Conservation (phyloP, 2,888 invertebrate species). For the Osedax fenrisi region DNA sequence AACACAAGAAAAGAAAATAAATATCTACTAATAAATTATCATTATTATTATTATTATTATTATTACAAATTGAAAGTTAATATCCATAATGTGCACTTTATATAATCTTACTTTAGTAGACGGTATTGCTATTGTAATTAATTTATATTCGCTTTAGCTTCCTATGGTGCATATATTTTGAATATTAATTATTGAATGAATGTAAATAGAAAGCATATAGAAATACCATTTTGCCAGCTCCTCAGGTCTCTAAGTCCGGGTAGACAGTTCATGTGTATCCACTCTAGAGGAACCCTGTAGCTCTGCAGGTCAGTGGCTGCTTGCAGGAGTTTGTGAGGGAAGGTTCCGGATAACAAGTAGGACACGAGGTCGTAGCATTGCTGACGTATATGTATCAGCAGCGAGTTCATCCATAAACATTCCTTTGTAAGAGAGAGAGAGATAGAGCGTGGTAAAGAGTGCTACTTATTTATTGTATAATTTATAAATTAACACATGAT, state of each 20-base stretch:
- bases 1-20: too few species aligned
- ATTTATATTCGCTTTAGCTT: background rate
- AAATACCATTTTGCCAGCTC: slow-evolving; percentile 46
- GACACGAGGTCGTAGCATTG: slow-evolving; percentile 42
- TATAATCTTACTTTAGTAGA: too few species aligned
- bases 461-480: too few species aligned
- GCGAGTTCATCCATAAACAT: slow-evolving; percentile 46
- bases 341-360: slow-evolving; percentile 41
- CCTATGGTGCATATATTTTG: too few species aligned
- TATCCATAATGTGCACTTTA: too few species aligned
- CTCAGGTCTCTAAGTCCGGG: slow-evolving; percentile 46
- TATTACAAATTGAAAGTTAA: too few species aligned
- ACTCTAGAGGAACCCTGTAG: slow-evolving; percentile 45
- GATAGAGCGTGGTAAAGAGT: too few species aligned
- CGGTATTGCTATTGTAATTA: too few species aligned
- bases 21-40: too few species aligned
- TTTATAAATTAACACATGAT: too few species aligned
- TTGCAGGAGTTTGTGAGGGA: slow-evolving; percentile 39
- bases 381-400: slow-evolving; percentile 45
- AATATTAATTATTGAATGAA: too few species aligned
- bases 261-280: slow-evolving; percentile 47
- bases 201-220: background rate
- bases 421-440: slow-evolving; percentile 39
- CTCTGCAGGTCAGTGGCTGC: slow-evolving; percentile 42
- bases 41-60: too few species aligned